A percentile compares a stretch with the other conserved stretches of the same genome.
These are phyloP conservation scores for Drosophila kokeensis DNA, from an alignment of 2,888 invertebrate species.

Conservation along the genomic window DNA sequence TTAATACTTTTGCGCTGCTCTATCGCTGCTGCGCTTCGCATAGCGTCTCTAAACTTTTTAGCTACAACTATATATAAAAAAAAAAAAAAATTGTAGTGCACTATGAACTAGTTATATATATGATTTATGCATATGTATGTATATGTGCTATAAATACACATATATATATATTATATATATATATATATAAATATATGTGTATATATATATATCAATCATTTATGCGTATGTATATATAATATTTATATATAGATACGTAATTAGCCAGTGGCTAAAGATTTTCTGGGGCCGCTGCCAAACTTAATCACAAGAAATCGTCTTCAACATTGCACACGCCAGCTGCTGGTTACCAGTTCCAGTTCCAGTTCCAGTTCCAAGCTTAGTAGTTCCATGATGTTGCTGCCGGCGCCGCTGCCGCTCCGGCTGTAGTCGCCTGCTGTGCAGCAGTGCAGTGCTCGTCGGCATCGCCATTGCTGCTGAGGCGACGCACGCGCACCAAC, in stretches of 20 bases:
- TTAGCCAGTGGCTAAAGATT: slow-evolving; percentile 40
- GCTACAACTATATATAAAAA: slow-evolving; percentile 50
- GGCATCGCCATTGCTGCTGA: slow-evolving; percentile 72
- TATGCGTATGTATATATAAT: slow-evolving; percentile 22
- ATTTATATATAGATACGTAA: slow-evolving; percentile 32
- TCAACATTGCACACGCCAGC: slow-evolving; percentile 54
- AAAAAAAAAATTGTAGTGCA: slow-evolving; percentile 51
- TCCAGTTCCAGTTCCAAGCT: slow-evolving; percentile 15
- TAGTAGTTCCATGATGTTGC: slow-evolving; percentile 75
- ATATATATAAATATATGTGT: background rate
- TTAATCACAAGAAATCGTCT: slow-evolving; percentile 76
- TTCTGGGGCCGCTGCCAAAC: slow-evolving; percentile 64
- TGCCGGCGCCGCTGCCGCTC: slow-evolving; percentile 31
- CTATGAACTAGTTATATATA: slow-evolving; percentile 21
- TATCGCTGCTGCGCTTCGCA: slow-evolving; percentile 51
- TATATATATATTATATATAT: slow-evolving; percentile 10
- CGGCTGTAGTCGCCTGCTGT: slow-evolving; percentile 20
- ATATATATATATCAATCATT: slow-evolving; percentile 17
- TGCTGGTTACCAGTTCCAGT: slow-evolving; percentile 5
- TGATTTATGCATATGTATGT: slow-evolving; percentile 29
- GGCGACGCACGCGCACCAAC: slow-evolving; percentile 77
- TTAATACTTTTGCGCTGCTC: slow-evolving; percentile 69
- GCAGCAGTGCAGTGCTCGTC: slow-evolving; percentile 51
- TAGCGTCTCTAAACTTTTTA: slow-evolving; percentile 75
- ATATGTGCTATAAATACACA: slow-evolving; percentile 23